Percentiles rank a stretch among this genome's conserved stretches.
phyloP scores from a whole-genome alignment of 1,140 invertebrate species.

The Drosophila sucinea region DNA sequence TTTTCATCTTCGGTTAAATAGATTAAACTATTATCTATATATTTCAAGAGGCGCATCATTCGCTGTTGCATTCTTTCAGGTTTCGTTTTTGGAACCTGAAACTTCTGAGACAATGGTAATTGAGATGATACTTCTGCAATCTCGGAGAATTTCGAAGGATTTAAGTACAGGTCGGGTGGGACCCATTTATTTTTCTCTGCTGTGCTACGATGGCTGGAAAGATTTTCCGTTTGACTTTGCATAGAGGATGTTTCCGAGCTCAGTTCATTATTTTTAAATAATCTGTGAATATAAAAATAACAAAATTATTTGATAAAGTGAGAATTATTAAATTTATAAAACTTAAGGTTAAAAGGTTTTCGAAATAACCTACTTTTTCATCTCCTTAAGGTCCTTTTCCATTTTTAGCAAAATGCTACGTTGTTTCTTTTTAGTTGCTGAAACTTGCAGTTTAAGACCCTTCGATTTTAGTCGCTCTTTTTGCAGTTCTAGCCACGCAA shows the following conservation, averaged over 20 bases:
- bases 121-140: neutral
- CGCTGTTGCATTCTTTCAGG: no score
- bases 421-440: conserved; percentile 11
- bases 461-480: conserved; percentile 54
- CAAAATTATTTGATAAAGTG: neutral
- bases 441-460: conserved; percentile 23
- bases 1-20: conserved; percentile 5
- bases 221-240: neutral
- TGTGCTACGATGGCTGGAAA: neutral
- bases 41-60: conserved; percentile 4
- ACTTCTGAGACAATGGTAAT: neutral
- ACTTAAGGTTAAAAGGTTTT: neutral
- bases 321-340: neutral
- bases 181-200: neutral
- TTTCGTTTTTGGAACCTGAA: neutral
- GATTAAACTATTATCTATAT: conserved; percentile 1
- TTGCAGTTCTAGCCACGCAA: conserved; percentile 62
- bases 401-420: conserved; percentile 15
- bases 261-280: neutral
- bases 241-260: neutral
- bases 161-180: neutral
- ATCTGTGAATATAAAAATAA: neutral
- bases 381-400: conserved; percentile 8
- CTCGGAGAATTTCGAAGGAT: neutral
- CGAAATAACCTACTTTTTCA: conserved; percentile 7